Percentiles rank a stretch among this genome's conserved stretches.
Evolutionary conservation across 2,797 vertebrate species (phyloP).

Genomic region (Scyliorhinus canicula): DNA sequence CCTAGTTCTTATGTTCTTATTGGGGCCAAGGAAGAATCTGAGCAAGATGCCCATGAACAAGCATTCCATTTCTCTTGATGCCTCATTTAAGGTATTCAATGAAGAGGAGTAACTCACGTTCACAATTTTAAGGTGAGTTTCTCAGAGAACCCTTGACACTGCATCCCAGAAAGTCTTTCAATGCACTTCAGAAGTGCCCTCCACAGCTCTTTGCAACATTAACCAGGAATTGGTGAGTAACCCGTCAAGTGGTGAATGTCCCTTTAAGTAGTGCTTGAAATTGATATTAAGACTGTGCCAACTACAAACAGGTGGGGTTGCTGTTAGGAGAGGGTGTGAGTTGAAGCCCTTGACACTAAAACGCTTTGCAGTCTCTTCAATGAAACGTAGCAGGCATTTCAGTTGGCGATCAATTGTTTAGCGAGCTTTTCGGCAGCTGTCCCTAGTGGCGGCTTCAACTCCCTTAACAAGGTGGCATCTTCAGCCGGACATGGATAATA

Average conservation of each 20-base stretch:
- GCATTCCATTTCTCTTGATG: no score
- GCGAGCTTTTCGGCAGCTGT: background rate
- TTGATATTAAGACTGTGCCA: background rate
- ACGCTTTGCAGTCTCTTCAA: background rate
- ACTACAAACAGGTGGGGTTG: background rate
- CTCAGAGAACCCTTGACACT: background rate
- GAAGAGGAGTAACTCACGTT: no score
- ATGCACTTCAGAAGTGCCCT: background rate
- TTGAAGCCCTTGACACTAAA: background rate
- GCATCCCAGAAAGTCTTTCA: background rate
- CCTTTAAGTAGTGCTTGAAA: no score
- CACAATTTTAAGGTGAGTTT: no score
- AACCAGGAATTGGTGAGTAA: background rate
- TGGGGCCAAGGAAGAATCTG: no score
- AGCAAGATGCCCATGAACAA: no score
- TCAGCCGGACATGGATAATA: background rate
- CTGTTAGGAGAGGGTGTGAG: no score
- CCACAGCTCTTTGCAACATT: background rate
- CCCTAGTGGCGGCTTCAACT: background rate
- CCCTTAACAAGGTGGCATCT: background rate
- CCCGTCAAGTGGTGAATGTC: background rate
- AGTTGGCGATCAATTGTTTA: background rate
- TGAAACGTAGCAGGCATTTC: background rate
- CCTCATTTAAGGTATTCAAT: no score
- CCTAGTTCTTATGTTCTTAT: no score